Percentiles rank a stretch among this genome's conserved stretches.
Conservation (phyloP, 2,797 vertebrate species). For the Alcedo atthis region DNA sequence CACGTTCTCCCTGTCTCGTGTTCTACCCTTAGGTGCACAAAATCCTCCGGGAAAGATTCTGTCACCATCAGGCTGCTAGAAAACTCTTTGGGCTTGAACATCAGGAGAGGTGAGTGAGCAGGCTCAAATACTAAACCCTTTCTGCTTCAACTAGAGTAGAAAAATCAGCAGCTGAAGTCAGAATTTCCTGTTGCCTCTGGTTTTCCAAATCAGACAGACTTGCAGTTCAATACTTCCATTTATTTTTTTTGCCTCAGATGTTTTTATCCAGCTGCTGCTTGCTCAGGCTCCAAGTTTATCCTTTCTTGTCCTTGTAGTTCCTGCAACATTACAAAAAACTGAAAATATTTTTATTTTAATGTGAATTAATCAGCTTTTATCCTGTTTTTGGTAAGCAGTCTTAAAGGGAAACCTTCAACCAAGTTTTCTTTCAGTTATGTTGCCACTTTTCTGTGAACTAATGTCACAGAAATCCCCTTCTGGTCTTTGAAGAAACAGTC, state of each 20-base stretch:
- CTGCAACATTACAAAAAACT: neutral
- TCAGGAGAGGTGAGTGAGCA: conserved; percentile 87
- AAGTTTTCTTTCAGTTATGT: neutral
- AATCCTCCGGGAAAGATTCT: conserved; percentile 87
- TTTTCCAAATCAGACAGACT: neutral
- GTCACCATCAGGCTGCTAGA: conserved; percentile 75
- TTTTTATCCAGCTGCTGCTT: neutral
- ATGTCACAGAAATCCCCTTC: neutral
- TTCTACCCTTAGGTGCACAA: conserved; percentile 80
- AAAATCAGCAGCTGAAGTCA: neutral
- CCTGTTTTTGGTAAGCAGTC: neutral
- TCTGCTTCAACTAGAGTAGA: fast-evolving
- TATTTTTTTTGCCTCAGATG: neutral
- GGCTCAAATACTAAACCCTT: neutral
- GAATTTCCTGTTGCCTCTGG: neutral
- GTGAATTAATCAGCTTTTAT: neutral
- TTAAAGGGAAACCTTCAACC: neutral
- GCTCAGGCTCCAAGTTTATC: neutral
- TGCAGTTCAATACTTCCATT: neutral
- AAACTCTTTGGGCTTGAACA: conserved; percentile 83
- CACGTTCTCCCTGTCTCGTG: neutral
- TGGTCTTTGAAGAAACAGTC: neutral
- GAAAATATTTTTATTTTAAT: too few relatives aligned
- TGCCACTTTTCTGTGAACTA: neutral
- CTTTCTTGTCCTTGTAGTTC: neutral